Evolutionary conservation across 2,113 vertebrate genomes (phyloP), one percentile per base, ranked within the genome.

Genomic region (Poicephalus meyeri): DNA sequence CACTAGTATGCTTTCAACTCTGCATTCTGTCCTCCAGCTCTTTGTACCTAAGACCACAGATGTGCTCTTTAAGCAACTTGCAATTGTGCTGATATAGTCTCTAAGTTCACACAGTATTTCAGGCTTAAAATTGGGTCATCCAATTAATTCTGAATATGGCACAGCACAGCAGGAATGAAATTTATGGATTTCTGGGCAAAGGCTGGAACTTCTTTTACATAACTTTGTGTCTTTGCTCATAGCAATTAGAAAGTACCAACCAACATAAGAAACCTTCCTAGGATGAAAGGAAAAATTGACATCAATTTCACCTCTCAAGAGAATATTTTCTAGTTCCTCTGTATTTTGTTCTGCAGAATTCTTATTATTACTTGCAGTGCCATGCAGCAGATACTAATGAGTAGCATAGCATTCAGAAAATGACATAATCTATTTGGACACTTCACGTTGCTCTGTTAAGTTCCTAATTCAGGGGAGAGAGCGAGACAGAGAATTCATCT

Each of bases 171-270:
- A 79, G 60, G 89, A 86, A 86, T 52, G 23, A 95, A 92, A 72
- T 47, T 65, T 52, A 47, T 5, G 24, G 41, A 89, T 91, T 93
- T 68, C 86, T 76, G 44, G 73, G 84, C 47, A 95, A 92, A 93
- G 80, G 56, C 73, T 87, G 65, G 21, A 93, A 89, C 33, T 85
- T 79, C 77, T 90, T 93, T 87, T 55, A 89, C 37, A 17, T 71
- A 86, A 71, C 25, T 88, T 74, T 65, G 47, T 81, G 42, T 71
- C 80, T 89, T 93, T 85, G 80, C 73, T 72, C 73, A 92, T 29
- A 91, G 80, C 65, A 96, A 85, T 88, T 89, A 95, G 61, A 91
- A 91, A 94, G 77, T 63, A 94, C n/a, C 86, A 82, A 79, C 24
- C 35, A 79, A 76, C 10, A 6, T 44, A 72, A 87, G 33, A 89